A percentile compares a stretch with the other conserved stretches of the same genome.
These are phyloP conservation scores for Drosophila ananassae DNA, from an alignment of 1,140 invertebrate species.

Conservation along the genomic window DNA sequence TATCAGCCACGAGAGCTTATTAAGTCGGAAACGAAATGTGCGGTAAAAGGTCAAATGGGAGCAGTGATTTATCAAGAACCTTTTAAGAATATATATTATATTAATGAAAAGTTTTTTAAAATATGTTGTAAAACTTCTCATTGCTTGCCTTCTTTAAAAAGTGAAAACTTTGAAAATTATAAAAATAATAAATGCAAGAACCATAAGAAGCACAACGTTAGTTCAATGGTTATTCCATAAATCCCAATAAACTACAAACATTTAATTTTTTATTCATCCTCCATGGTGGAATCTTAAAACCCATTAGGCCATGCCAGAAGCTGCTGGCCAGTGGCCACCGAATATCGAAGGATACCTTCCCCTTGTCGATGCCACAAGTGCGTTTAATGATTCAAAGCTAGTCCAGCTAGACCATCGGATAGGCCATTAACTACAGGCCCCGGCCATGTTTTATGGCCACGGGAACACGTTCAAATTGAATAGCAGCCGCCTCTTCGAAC, in stretches of 20 bases:
- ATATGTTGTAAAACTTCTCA: no score
- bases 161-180: background rate
- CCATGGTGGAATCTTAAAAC: conserved; percentile 27
- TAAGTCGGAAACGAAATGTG: background rate
- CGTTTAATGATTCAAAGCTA: conserved; percentile 71
- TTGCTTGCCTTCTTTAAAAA: background rate
- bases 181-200: no score
- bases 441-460: conserved; percentile 72
- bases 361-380: conserved; percentile 60
- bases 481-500: conserved; percentile 24
- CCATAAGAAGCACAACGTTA: background rate
- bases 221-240: conserved; percentile 13
- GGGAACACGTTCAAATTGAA: conserved; percentile 61
- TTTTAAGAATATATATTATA: no score
- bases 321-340: conserved; percentile 23
- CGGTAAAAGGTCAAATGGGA: background rate
- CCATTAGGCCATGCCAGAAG: conserved; percentile 21
- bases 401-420: conserved; percentile 52
- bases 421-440: conserved; percentile 74
- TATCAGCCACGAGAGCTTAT: conserved; percentile 7
- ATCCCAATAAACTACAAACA: conserved; percentile 28
- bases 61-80: background rate
- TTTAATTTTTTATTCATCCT: conserved; percentile 16
- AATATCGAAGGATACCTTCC: conserved; percentile 11
- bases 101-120: no score